Base-by-base conservation (phyloP, 2,888 invertebrate species). In the Leucophenga maculata region DNA sequence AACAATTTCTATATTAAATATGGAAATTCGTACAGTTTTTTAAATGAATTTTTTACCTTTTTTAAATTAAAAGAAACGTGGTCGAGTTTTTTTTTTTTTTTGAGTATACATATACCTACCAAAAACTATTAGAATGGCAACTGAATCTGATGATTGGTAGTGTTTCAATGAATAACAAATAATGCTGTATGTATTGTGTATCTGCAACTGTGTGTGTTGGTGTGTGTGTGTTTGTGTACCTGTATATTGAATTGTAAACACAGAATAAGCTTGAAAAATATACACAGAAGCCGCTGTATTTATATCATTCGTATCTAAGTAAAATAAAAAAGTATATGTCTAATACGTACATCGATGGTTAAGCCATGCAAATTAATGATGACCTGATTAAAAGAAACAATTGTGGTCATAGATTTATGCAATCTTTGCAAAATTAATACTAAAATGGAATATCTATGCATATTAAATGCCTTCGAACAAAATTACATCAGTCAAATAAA, bases 381-480 rank as follows among this genome's bases (percentile, higher is more conserved):
- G 26, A 39, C 39, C 39, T 39, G 11, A 39, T 1, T 11, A 39
- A 39, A 39, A 39, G 39, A 39, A 55, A 55, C 52, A 55, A 55
- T 50, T 50, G 50, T 18, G 18, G n/a, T 50, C 11, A 26, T 26
- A 26, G 4, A 6, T 46, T 6, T 46, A 46, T 50, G 8, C 50
- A 50, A 11, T 6, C 9, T 1, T 39, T 8, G 11, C 3, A 9
- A 11, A 11, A 39, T 54, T 16, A 14, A 11, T 18, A 44, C 31
- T 60, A 60, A 68, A 69, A 87, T 88, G 87, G 88, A 88, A 75
- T 87, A 85, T 78, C 78, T 87, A 64, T 80, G 84, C 77, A 84
- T 87, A 69, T 78, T 85, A 66, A 86, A 86, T 76, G 86, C 85
- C 70, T 86, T 87, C 71, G 87, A 87, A 80, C 85, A 86, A 72